phyloP scores from a whole-genome alignment of 1,140 invertebrate species.

The Phymastichus coffea region DNA sequence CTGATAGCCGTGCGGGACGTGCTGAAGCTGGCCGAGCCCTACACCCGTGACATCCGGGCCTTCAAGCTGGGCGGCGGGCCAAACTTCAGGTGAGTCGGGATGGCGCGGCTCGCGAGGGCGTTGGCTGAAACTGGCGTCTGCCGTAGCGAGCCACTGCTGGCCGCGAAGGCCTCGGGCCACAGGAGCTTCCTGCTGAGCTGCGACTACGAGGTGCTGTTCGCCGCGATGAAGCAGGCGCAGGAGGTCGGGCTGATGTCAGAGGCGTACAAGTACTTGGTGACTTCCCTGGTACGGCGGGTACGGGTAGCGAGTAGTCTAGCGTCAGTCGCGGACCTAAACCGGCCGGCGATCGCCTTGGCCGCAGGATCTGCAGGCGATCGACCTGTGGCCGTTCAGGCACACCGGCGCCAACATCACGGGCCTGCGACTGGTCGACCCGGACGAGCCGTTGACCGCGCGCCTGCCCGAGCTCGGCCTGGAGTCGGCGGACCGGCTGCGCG shows the following conservation, averaged over 20 bases:
- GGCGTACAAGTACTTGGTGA: constrained; percentile 82
- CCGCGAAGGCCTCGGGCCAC: constrained; percentile 37
- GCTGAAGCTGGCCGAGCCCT: constrained; percentile 68
- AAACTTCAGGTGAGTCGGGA: constrained; percentile 56
- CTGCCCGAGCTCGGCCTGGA: constrained; percentile 36
- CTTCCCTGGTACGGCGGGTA: constrained; percentile 66
- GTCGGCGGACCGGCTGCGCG: constrained; percentile 60
- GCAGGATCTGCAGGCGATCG: constrained; percentile 72
- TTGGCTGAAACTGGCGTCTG: too few species aligned
- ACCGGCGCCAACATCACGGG: constrained; percentile 84
- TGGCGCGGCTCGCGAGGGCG: too few species aligned
- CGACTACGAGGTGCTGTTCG: constrained; percentile 64
- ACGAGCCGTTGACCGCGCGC: constrained; percentile 58
- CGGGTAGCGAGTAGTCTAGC: too few species aligned
- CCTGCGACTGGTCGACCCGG: constrained; percentile 70
- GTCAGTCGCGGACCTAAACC: too few species aligned
- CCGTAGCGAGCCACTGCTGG: constrained; percentile 31
- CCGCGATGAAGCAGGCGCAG: constrained; percentile 84
- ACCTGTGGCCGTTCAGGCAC: constrained; percentile 79
- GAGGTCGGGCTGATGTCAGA: constrained; percentile 92
- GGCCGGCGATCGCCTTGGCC: too few species aligned
- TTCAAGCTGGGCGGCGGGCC: constrained; percentile 60
- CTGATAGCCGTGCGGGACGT: constrained; percentile 75
- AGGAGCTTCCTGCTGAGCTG: constrained; percentile 77
- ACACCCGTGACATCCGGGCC: constrained; percentile 59